Evolutionary conservation across 2,797 vertebrate genomes (phyloP).

Genomic region (Ceyx erithaca): DNA sequence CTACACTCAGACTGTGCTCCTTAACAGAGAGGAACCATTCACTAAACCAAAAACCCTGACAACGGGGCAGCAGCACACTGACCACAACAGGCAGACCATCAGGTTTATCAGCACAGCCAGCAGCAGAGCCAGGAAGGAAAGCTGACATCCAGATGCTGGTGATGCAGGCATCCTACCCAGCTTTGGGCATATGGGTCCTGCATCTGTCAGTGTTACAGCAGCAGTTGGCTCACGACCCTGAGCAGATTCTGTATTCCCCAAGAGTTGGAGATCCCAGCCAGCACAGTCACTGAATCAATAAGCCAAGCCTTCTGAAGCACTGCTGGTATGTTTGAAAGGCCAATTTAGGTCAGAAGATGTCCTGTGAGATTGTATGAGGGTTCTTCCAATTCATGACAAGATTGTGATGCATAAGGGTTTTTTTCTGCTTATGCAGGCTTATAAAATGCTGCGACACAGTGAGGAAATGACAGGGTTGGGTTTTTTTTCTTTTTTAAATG

Average conservation of each 20-base stretch:
- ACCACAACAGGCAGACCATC: conserved; percentile 20
- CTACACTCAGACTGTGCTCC: neutral
- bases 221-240: conserved; percentile 59
- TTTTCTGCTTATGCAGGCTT: conserved; percentile 4
- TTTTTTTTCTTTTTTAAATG: neutral
- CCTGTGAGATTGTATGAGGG: neutral
- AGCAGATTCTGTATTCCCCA: conserved; percentile 44
- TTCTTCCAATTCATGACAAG: neutral
- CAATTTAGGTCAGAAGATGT: conserved; percentile 2
- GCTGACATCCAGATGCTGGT: conserved; percentile 72
- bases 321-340: conserved; percentile 16
- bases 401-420: neutral
- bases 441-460: neutral
- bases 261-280: conserved; percentile 22
- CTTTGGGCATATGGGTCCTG: conserved; percentile 69
- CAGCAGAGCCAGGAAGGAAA: conserved; percentile 52
- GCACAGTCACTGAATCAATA: neutral
- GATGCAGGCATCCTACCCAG: conserved; percentile 51
- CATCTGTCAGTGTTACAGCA: conserved; percentile 73
- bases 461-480: neutral
- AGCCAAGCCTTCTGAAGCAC: conserved; percentile 16
- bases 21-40: neutral
- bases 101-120: conserved; percentile 60
- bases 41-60: conserved; percentile 1
- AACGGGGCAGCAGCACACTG: conserved; percentile 40